Evolutionary conservation across 2,888 invertebrate species (phyloP).

Genomic region (Barypeithes pellucidus): DNA sequence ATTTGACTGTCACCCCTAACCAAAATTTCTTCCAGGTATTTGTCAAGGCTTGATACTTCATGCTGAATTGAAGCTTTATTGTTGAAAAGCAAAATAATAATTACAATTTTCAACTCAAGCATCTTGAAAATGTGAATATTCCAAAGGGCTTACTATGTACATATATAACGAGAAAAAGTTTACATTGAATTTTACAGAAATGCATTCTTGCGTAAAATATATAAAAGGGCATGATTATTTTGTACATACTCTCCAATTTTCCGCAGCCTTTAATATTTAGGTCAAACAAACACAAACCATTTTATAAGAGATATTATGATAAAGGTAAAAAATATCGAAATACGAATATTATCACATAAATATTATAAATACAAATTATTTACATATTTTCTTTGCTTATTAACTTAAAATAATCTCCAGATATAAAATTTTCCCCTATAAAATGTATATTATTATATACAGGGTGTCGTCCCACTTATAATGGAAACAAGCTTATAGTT

Average conservation of each 20-base stretch:
- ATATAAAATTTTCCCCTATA: too few relatives aligned
- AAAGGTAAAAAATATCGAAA: conserved; percentile 1
- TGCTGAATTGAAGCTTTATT: too few relatives aligned
- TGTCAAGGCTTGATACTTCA: too few relatives aligned
- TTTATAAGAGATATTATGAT: not conserved
- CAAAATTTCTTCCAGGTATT: too few relatives aligned
- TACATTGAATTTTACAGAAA: not conserved
- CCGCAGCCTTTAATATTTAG: conserved; percentile 3
- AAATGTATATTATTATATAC: too few relatives aligned
- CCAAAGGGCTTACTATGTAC: not conserved
- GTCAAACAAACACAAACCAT: not conserved
- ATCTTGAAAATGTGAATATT: not conserved
- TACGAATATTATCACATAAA: not conserved
- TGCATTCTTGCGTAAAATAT: conserved; percentile 2
- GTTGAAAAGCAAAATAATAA: not conserved
- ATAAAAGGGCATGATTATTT: not conserved
- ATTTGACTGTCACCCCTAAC: too few relatives aligned
- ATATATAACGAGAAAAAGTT: not conserved
- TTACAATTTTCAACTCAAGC: too few relatives aligned
- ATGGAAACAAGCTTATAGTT: too few relatives aligned
- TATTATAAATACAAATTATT: too few relatives aligned
- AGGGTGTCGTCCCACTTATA: too few relatives aligned
- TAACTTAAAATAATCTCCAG: too few relatives aligned
- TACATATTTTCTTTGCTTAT: too few relatives aligned
- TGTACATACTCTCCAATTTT: conserved; percentile 12